Conservation (phyloP, 1,140 invertebrate species). For the Macrostomum lignano region DNA sequence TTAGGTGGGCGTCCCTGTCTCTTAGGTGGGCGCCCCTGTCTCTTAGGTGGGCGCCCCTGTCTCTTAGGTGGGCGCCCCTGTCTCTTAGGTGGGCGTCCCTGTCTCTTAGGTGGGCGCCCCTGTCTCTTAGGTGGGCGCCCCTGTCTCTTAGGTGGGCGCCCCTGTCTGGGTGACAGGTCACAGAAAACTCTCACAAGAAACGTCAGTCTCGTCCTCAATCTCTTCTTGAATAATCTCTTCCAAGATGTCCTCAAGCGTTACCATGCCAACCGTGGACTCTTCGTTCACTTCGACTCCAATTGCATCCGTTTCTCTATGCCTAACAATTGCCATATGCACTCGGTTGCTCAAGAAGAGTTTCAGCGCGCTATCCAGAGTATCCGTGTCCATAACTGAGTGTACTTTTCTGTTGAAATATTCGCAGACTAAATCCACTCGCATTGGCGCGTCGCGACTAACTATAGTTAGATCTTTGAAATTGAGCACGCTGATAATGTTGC, state of each 20-base stretch:
- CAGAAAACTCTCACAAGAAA: too few species aligned
- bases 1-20: too few species aligned
- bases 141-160: too few species aligned
- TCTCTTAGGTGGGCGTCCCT: too few species aligned
- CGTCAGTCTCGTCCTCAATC: slow-evolving; percentile 32
- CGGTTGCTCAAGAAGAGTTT: slow-evolving; percentile 49
- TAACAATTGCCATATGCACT: slow-evolving; percentile 28
- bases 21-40: too few species aligned
- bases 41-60: too few species aligned
- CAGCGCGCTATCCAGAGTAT: neutral
- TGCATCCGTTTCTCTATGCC: slow-evolving; percentile 16
- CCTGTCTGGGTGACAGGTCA: too few species aligned
- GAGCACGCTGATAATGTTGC: neutral
- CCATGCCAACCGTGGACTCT: slow-evolving; percentile 32
- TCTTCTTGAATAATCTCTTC: slow-evolving; percentile 33
- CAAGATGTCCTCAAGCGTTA: slow-evolving; percentile 34
- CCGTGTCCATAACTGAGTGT: neutral
- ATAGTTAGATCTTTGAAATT: slow-evolving; percentile 4
- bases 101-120: too few species aligned
- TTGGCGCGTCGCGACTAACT: slow-evolving; percentile 1
- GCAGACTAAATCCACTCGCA: slow-evolving; percentile 1
- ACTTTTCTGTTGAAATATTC: neutral
- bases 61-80: too few species aligned
- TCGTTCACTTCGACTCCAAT: too few species aligned
- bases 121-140: too few species aligned